Base-by-base conservation (phyloP, 1,140 invertebrate genomes). In the Tetraneura akinire region DNA sequence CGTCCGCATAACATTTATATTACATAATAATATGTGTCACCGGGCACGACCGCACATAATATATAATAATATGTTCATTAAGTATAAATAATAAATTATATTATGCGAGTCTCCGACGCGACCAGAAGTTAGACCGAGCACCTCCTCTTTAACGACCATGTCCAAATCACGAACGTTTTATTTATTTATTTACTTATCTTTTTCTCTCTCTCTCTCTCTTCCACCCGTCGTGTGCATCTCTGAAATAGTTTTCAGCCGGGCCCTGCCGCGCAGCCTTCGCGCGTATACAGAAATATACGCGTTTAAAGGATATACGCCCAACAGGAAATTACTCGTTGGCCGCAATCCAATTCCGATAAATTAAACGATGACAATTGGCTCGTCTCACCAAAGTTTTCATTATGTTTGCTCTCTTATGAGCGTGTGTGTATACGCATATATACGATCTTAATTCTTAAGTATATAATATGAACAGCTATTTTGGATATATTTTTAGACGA, bases 321-420 rank as follows among this genome's bases (percentile, higher is more conserved):
- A 78, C 74, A 78, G 74, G 74, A 78, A 78, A 78, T 78, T 26
- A 55, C 74, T 57, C 53, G 74, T 78, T 78, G 74, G 74, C 55
- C 32, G 8, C 51, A 1, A 62, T 45, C 74, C 74, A 78, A 78
- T 78, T 26, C 16, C 74, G 74, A 78, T 78, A 78, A 78, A 78
- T 78, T 78, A 78, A 62, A 78, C 55, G 74, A 78, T 78, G 74
- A 78, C 74, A 78, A 78, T 78, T 78, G 74, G 74, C 74, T 78
- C 74, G 74, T 62, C 37, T 78, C 74, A 60, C 74, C 74, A 60
- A 78, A 62, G 74, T 78, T 78, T 78, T 78, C 74, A 78, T 78
- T 78, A 78, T 78, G 74, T 78, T 78, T 57, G 55, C 37, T 14
- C 55, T 32, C 55, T n/a, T n/a, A n/a, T n/a, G n/a, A n/a, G n/a